Evolutionary conservation across 2,113 vertebrate species (phyloP).

Genomic region (Oreochromis spilurus): DNA sequence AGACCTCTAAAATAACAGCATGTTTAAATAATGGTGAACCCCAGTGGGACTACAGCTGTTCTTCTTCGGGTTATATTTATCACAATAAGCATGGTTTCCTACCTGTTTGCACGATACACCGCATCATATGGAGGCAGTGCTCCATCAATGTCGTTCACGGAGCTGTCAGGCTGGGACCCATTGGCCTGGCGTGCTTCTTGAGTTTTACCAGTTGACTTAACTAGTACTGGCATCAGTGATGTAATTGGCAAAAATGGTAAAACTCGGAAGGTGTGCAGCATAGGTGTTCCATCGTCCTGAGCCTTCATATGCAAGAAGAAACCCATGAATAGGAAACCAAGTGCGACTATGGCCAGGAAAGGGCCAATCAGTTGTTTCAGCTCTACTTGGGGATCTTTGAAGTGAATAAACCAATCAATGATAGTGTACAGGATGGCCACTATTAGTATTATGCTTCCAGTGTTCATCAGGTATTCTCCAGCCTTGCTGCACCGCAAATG

Average conservation of each 20-base stretch:
- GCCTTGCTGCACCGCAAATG: background rate
- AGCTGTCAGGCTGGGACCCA: slow-evolving; percentile 25
- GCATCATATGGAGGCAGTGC: slow-evolving; percentile 63
- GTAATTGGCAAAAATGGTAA: slow-evolving; percentile 43
- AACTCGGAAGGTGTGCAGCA: slow-evolving; percentile 74
- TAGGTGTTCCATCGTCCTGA: background rate
- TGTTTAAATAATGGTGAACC: background rate
- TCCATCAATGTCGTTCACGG: background rate
- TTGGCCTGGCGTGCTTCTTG: slow-evolving; percentile 38
- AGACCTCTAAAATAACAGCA: background rate
- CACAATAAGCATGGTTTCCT: background rate
- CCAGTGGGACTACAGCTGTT: background rate
- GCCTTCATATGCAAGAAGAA: background rate
- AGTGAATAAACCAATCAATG: background rate
- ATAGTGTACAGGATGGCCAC: background rate
- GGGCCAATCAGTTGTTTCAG: too few species aligned
- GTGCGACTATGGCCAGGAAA: background rate
- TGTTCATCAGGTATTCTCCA: background rate
- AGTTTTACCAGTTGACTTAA: slow-evolving; percentile 66
- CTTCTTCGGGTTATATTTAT: background rate
- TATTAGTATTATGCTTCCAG: background rate
- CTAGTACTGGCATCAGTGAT: slow-evolving; percentile 70
- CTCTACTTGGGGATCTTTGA: background rate
- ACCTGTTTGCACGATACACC: slow-evolving; percentile 47
- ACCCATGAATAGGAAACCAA: background rate